Conservation (phyloP, 2,113 vertebrate species). For the Megaleporinus macrocephalus region DNA sequence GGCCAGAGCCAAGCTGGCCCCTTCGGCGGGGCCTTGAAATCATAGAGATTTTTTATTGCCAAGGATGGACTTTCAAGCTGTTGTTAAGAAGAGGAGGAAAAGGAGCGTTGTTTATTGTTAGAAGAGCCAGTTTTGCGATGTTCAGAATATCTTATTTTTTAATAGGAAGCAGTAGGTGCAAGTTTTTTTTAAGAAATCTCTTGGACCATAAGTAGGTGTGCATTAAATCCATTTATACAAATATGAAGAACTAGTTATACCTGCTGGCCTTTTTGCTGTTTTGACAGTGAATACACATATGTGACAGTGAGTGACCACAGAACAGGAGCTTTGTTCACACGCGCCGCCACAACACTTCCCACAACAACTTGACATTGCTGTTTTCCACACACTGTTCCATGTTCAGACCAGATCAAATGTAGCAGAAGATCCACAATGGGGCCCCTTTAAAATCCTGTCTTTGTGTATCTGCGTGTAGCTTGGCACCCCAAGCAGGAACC, state of each 20-base stretch:
- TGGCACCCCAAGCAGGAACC: constrained; percentile 63
- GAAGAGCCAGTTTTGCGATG: neutral
- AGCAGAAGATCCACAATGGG: constrained; percentile 60
- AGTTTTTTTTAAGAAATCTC: neutral
- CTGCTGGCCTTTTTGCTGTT: constrained; percentile 46
- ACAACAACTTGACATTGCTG: constrained; percentile 70
- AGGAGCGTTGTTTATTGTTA: constrained; percentile 44
- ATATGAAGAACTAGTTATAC: constrained; percentile 25
- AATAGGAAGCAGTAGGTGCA: constrained; percentile 17
- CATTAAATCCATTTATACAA: neutral
- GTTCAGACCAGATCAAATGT: constrained; percentile 59
- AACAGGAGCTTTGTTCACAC: constrained; percentile 36
- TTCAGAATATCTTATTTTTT: constrained; percentile 22
- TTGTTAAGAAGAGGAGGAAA: constrained; percentile 72
- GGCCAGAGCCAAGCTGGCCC: constrained; percentile 82
- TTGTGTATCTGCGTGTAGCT: constrained; percentile 60
- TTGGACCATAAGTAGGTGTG: neutral
- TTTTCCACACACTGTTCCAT: constrained; percentile 58
- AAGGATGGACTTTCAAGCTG: constrained; percentile 79
- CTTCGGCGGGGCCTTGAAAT: constrained; percentile 76
- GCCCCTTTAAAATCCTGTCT: constrained; percentile 59
- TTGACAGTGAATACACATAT: no score
- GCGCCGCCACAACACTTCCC: constrained; percentile 60
- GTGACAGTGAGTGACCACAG: constrained; percentile 48
- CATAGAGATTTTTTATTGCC: constrained; percentile 77